Conservation (phyloP, 2,797 vertebrate species). For the Trachops cirrhosus region DNA sequence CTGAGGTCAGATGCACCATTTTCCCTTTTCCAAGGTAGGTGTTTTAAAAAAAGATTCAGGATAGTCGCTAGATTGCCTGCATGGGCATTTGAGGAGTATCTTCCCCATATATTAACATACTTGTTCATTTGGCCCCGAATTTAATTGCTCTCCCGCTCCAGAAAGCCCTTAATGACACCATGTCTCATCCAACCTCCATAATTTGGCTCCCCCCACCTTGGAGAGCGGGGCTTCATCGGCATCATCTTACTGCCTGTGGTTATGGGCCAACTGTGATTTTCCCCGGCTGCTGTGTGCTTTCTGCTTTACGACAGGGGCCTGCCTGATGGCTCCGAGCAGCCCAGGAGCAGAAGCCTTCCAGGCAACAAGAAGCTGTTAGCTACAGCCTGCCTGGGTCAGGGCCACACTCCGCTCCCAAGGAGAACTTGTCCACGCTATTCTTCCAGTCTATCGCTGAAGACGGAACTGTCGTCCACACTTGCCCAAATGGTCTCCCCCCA, state of each 20-base stretch:
- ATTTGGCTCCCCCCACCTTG: background rate
- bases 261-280: slow-evolving; percentile 38
- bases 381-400: background rate
- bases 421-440: background rate
- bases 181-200: background rate
- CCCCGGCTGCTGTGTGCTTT: background rate
- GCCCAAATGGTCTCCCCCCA: background rate
- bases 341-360: background rate
- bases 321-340: background rate
- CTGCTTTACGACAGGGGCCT: background rate
- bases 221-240: background rate
- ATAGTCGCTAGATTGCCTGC: background rate
- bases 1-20: background rate
- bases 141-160: slow-evolving; percentile 24
- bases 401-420: background rate
- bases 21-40: background rate
- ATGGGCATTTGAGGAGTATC: background rate
- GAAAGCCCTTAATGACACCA: slow-evolving; percentile 54
- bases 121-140: slow-evolving; percentile 20
- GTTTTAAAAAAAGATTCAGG: background rate
- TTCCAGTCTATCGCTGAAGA: background rate
- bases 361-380: background rate
- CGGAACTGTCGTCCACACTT: background rate
- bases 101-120: background rate
- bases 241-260: background rate